Percentiles rank a stretch among this genome's conserved stretches.
phyloP scores from a whole-genome alignment of 2,797 vertebrate genomes.

The Phalanger gymnotis region DNA sequence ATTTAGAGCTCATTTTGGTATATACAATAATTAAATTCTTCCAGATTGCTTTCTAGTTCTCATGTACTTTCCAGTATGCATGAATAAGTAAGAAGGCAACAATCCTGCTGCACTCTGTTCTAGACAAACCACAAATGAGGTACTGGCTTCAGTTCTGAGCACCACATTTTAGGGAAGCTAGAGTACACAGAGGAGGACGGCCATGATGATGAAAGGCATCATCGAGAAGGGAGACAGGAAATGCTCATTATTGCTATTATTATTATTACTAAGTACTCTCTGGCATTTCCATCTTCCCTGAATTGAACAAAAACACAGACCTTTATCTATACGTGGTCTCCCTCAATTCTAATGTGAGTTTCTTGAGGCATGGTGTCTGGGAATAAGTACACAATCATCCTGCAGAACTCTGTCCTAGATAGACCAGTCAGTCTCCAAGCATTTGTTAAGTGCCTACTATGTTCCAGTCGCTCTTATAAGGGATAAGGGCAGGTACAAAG shows the following conservation, averaged over 20 bases:
- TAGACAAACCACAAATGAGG: neutral
- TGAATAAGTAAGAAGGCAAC: neutral
- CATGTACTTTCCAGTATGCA: neutral
- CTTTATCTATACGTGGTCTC: neutral
- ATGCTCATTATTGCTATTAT: neutral
- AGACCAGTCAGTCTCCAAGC: neutral
- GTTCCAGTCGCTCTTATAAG: neutral
- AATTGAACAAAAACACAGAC: neutral
- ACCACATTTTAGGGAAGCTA: neutral
- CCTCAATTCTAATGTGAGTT: neutral
- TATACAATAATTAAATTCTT: neutral
- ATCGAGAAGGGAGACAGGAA: neutral
- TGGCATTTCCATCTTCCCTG: neutral
- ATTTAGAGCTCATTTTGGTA: neutral
- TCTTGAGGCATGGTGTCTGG: neutral
- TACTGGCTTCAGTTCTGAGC: neutral
- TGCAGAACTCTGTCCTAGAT: neutral
- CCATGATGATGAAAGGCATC: neutral
- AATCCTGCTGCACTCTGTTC: neutral
- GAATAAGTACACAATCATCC: neutral
- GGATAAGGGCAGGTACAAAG: neutral
- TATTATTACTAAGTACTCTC: neutral
- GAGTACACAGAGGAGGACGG: neutral
- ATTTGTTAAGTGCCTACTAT: neutral
- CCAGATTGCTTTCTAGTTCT: neutral